phyloP scores from a whole-genome alignment of 1,140 invertebrate species.

The Sinella curviseta region DNA sequence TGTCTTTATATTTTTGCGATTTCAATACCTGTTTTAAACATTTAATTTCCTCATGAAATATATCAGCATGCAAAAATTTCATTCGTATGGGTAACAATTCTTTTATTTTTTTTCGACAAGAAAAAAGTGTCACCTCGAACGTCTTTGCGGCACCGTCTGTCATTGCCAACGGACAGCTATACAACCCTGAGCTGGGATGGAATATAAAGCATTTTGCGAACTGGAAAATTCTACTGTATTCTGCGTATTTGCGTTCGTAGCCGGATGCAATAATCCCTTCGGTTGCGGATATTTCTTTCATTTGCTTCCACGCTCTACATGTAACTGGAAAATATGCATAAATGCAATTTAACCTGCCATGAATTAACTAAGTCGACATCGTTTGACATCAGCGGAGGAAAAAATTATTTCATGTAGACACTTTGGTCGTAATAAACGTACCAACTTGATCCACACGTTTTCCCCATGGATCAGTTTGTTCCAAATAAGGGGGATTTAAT shows the following conservation, averaged over 20 bases:
- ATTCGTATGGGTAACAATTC: not conserved
- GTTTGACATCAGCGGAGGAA: not conserved
- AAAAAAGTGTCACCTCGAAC: constrained; percentile 52
- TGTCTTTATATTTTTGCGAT: constrained; percentile 49
- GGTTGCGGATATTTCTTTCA: constrained; percentile 62
- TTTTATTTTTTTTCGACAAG: too few species aligned
- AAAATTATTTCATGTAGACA: not conserved
- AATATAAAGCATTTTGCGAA: constrained; percentile 62
- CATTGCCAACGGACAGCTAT: constrained; percentile 65
- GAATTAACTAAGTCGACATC: too few species aligned
- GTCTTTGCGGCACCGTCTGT: constrained; percentile 65
- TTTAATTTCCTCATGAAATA: constrained; percentile 25
- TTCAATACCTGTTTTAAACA: constrained; percentile 39
- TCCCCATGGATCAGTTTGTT: constrained; percentile 62
- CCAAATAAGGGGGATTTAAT: constrained; percentile 57
- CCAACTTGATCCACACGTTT: constrained; percentile 58
- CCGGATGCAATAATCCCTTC: constrained; percentile 63
- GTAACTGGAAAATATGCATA: constrained; percentile 53
- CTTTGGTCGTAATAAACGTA: constrained; percentile 32
- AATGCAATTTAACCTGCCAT: not conserved
- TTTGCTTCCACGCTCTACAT: constrained; percentile 60
- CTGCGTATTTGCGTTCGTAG: constrained; percentile 59
- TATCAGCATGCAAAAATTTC: not conserved
- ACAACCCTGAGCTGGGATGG: constrained; percentile 60
- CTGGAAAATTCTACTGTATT: constrained; percentile 62